phyloP scores from a whole-genome alignment of 2,113 vertebrate genomes.

The Neomonachus schauinslandi region DNA sequence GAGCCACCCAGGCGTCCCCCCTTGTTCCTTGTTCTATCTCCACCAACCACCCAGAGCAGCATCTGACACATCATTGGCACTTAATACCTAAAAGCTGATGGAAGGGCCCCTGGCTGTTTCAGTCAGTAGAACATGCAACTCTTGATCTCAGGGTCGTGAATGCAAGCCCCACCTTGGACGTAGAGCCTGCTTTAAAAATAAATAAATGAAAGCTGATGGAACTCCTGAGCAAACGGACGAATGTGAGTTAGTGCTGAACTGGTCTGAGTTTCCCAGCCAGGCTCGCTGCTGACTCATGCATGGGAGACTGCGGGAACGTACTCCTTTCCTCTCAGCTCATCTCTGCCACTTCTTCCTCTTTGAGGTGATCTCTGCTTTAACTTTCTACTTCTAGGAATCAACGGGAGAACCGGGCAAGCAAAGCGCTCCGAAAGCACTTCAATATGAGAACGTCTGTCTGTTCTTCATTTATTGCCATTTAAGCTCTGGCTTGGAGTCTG shows the following conservation, averaged over 20 bases:
- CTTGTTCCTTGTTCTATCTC: background rate
- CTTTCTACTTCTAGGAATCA: background rate
- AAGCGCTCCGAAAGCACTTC: background rate
- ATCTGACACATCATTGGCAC: background rate
- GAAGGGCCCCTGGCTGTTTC: background rate
- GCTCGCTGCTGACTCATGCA: background rate
- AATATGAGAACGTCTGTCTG: background rate
- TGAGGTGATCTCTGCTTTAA: background rate
- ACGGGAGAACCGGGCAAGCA: background rate
- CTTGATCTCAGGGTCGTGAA: background rate
- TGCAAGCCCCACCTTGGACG: background rate
- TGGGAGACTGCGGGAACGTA: background rate
- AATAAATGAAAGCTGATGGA: background rate
- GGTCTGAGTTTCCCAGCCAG: fast-evolving
- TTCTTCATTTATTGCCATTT: no score
- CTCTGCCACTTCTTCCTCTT: background rate
- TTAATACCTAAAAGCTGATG: background rate
- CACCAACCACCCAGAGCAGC: background rate
- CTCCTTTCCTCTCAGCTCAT: background rate
- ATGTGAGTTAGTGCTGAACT: background rate
- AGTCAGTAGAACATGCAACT: background rate
- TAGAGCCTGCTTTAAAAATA: background rate
- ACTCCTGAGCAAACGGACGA: background rate
- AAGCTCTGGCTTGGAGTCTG: fast-evolving
- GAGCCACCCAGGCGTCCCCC: no score